A percentile compares a stretch with the other conserved stretches of the same genome.
Evolutionary conservation across 1,140 invertebrate species (phyloP).

Genomic region (Holotrichia oblita): DNA sequence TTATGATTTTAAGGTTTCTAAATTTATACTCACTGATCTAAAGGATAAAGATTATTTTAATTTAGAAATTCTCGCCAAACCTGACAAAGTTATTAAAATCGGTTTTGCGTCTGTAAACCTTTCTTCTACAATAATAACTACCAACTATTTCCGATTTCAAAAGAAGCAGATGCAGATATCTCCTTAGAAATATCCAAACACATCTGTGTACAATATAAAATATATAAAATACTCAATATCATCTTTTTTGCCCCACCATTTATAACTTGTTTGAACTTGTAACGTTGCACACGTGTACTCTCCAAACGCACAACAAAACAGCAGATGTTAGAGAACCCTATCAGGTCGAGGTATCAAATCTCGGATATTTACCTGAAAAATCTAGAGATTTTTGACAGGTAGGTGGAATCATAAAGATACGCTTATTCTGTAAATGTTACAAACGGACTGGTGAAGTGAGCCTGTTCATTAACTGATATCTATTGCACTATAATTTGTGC

Average conservation of each 20-base stretch:
- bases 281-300: not conserved
- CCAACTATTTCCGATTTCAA: not conserved
- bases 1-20: too few relatives aligned
- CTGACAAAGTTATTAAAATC: too few relatives aligned
- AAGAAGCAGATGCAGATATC: not conserved
- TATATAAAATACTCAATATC: too few relatives aligned
- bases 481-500: not conserved
- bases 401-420: not conserved
- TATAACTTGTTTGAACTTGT: slow-evolving; percentile 5
- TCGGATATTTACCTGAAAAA: not conserved
- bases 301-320: not conserved
- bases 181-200: not conserved
- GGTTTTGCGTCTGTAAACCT: too few relatives aligned
- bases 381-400: not conserved
- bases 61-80: too few relatives aligned
- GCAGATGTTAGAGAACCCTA: not conserved
- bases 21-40: too few relatives aligned
- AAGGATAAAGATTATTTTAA: too few relatives aligned
- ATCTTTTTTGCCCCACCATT: not conserved
- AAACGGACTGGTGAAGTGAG: not conserved
- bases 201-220: too few relatives aligned
- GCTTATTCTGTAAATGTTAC: not conserved
- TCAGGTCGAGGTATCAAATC: too few relatives aligned
- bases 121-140: too few relatives aligned
- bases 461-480: not conserved